These are phyloP conservation scores for Cotesia glomerata DNA, from an alignment of 1,140 invertebrate species.

Conservation along the genomic window DNA sequence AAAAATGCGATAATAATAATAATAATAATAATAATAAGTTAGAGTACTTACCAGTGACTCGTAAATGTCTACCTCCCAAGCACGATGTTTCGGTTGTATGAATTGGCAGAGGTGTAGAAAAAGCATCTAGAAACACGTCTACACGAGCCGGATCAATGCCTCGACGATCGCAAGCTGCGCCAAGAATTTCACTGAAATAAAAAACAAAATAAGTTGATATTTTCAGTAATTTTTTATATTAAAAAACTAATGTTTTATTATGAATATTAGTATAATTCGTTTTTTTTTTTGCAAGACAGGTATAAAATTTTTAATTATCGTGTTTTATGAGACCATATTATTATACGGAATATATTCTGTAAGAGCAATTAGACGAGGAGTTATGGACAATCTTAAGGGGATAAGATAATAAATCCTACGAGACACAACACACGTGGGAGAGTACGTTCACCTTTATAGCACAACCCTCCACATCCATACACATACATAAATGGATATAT, in stretches of 20 bases:
- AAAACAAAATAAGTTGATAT: background rate
- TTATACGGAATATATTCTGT: background rate
- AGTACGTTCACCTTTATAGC: conserved; percentile 2
- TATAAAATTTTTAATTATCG: background rate
- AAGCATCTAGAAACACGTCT: conserved; percentile 73
- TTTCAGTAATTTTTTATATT: background rate
- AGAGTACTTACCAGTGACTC: conserved; percentile 67
- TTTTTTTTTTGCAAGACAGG: background rate
- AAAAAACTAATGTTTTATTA: background rate
- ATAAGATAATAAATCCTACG: conserved; percentile 6
- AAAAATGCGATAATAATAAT: background rate
- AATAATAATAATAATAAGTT: background rate
- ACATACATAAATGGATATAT: background rate
- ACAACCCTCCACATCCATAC: background rate
- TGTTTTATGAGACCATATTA: background rate
- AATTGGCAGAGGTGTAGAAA: conserved; percentile 66
- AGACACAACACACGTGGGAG: background rate
- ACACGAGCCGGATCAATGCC: conserved; percentile 68
- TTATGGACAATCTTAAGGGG: conserved; percentile 8
- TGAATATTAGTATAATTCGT: background rate
- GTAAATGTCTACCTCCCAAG: conserved; percentile 75
- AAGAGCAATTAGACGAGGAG: conserved; percentile 8
- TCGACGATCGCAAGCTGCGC: conserved; percentile 65
- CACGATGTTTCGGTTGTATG: conserved; percentile 69
- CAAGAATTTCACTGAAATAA: conserved; percentile 62